Evolutionary conservation across 2,797 vertebrate species (phyloP), one percentile per base, ranked within the genome.

Genomic region (Triplophysa bombifrons): DNA sequence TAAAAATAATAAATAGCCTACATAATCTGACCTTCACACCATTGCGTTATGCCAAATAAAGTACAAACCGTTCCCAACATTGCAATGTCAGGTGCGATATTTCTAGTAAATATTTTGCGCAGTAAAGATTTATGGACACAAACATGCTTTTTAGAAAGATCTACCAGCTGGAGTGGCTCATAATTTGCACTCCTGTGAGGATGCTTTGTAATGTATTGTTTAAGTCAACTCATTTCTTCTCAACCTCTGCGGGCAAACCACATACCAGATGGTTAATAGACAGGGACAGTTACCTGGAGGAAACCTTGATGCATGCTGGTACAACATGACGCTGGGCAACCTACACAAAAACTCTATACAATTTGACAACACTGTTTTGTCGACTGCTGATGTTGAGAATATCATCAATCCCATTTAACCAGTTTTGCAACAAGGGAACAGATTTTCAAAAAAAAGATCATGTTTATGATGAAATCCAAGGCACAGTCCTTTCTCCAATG

Each of bases 1-100:
- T 65, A 65, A 79, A 78, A 56, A 56, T 72, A 56, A 79, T 79
- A 79, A 56, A 79, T 20, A 55, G 60, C 77, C 58, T 56, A 78
- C 69, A 66, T 64, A 72, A 72, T 38, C 69, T 79, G 77, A 79
- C 69, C 77, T 79, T 51, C 58, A 78, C 20, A 14, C n/a, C 63
- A 56, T 53, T 38, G 34, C 8, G 34, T 20, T 34, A 44, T 34
- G 30, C 3, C 56, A 44, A 38, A 41, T 64, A 25, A 22, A 41
- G 61, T 16, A 64, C 41, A 3, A 20, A 55, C 48, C 30, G 3
- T n/a, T 61, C 34, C 44, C 44, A 61, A n/a, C 58, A 34, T 44
- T 58, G 17, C 46, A 68, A 70, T 51, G 66, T 41, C 44, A 61
- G 38, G 68, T 38, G 38, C 56, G 63, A 63, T 38, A 50, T 60